A percentile compares a stretch with the other conserved stretches of the same genome.
Evolutionary conservation across 2,113 vertebrate species (phyloP).

Genomic region (Myotis yumanensis): DNA sequence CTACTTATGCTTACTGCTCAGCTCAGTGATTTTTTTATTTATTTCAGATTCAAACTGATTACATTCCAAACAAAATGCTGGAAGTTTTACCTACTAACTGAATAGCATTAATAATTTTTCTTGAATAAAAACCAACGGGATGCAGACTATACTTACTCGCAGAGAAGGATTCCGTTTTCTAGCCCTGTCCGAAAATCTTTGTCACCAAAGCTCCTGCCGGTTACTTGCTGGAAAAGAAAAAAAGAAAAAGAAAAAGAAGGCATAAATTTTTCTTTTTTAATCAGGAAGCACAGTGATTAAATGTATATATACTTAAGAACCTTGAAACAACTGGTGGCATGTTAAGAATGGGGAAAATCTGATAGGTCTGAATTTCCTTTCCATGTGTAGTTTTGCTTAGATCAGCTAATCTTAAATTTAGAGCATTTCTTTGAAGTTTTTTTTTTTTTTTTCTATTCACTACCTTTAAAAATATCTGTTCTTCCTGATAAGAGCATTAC

Average conservation of each 20-base stretch:
- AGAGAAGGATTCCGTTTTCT: conserved; percentile 96
- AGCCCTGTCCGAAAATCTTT: conserved; percentile 92
- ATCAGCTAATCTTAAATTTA: conserved; percentile 54
- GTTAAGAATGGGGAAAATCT: conserved; percentile 45
- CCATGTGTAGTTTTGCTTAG: conserved; percentile 14
- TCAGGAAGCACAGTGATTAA: conserved; percentile 23
- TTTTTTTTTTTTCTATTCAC: not conserved
- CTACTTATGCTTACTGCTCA: not conserved
- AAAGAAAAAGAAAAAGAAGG: not conserved
- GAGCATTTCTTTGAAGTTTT: conserved; percentile 4
- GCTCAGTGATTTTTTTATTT: not conserved
- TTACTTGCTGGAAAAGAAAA: conserved; percentile 90
- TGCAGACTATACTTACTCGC: conserved; percentile 92
- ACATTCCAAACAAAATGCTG: not conserved
- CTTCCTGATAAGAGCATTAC: conserved; percentile 19
- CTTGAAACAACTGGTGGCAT: conserved; percentile 34
- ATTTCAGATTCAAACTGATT: conserved; percentile 28
- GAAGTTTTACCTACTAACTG: not conserved
- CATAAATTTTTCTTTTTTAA: conserved; percentile 56
- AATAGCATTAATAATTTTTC: not conserved
- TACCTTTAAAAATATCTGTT: conserved; percentile 24
- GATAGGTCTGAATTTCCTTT: conserved; percentile 36
- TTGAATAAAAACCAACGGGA: not conserved
- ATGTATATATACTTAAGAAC: not conserved
- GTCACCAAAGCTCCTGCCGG: conserved; percentile 93